Evolutionary conservation across 2,797 vertebrate species (phyloP).

Genomic region (Agapornis canus): DNA sequence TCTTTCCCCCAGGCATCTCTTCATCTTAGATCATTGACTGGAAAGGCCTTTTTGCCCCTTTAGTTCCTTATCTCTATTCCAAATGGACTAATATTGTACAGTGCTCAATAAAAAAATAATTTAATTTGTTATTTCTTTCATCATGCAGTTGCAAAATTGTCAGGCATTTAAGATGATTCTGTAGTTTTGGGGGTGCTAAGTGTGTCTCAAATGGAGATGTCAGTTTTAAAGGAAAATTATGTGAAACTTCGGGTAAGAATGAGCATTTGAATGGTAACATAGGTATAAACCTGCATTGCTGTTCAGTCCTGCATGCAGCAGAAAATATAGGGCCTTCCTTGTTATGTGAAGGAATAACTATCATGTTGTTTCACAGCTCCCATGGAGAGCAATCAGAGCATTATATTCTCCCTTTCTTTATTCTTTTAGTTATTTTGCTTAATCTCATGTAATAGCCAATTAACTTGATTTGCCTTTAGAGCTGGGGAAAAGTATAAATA

Average conservation of each 20-base stretch:
- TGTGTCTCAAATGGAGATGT: background rate
- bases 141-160: background rate
- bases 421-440: constrained; percentile 45
- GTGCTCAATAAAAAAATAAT: constrained; percentile 48
- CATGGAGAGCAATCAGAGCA: background rate
- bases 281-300: background rate
- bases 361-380: background rate
- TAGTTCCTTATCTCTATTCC: constrained; percentile 52
- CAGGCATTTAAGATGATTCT: background rate
- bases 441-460: constrained; percentile 42
- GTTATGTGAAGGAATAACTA: background rate
- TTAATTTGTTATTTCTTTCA: constrained; percentile 55
- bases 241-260: background rate
- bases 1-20: constrained; percentile 64
- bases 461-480: constrained; percentile 50
- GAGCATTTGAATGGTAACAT: background rate
- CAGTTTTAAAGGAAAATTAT: background rate
- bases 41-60: constrained; percentile 58
- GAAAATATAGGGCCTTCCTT: background rate
- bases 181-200: constrained; percentile 4
- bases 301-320: background rate
- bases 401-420: background rate
- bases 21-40: constrained; percentile 63
- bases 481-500: constrained; percentile 49
- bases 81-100: constrained; percentile 58